phyloP scores from a whole-genome alignment of 2,888 invertebrate species.

The Lypha dubia region DNA sequence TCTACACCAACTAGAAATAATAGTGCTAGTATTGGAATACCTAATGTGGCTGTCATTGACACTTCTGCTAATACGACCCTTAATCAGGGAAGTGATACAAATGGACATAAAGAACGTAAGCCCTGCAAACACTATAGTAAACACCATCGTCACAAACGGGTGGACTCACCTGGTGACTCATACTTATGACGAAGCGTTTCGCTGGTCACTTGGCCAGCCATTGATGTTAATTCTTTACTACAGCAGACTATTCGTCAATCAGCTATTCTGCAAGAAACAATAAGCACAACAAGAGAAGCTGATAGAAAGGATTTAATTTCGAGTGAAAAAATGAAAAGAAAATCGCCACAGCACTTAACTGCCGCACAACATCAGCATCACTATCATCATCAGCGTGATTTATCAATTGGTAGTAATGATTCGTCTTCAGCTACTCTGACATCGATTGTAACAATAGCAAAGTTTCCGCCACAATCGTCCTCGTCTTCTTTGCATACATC shows the following conservation, averaged over 20 bases:
- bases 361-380: constrained; percentile 52
- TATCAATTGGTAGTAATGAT: constrained; percentile 78
- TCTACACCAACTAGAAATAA: not conserved
- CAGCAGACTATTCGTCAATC: constrained; percentile 83
- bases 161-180: constrained; percentile 77
- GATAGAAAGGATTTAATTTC: constrained; percentile 18
- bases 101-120: constrained; percentile 57
- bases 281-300: constrained; percentile 66
- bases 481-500: constrained; percentile 61
- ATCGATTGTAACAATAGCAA: constrained; percentile 79
- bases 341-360: constrained; percentile 51
- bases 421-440: constrained; percentile 81
- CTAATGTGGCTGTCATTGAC: constrained; percentile 51
- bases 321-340: constrained; percentile 39
- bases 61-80: not conserved
- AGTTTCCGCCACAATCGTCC: constrained; percentile 76
- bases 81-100: constrained; percentile 36
- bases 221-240: constrained; percentile 82
- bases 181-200: constrained; percentile 84
- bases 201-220: constrained; percentile 84
- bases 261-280: constrained; percentile 80
- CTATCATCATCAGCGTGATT: constrained; percentile 57
- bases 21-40: constrained; percentile 11
- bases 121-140: constrained; percentile 78
- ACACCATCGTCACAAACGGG: constrained; percentile 79